Conservation (phyloP, 2,113 vertebrate genomes). For the Amazona vittata region DNA sequence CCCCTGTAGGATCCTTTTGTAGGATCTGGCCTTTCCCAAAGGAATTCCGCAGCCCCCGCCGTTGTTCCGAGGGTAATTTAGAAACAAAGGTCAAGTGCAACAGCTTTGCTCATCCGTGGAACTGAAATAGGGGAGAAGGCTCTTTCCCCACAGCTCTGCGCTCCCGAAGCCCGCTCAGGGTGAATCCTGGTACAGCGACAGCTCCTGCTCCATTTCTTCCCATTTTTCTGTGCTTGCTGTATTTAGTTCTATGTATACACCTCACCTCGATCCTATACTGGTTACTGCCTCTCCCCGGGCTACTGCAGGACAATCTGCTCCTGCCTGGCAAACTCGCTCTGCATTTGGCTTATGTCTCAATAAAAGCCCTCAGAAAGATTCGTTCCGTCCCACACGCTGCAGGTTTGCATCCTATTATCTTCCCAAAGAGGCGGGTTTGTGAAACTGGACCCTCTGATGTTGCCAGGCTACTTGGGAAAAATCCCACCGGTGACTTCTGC, state of each 20-base stretch:
- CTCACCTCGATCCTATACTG: not conserved
- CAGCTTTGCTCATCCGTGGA: not conserved
- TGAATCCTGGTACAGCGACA: not conserved
- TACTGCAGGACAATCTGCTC: not conserved
- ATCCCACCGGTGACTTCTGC: constrained; percentile 55
- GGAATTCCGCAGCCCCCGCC: not conserved
- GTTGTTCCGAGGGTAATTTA: not conserved
- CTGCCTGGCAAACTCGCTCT: not conserved
- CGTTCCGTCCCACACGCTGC: not conserved
- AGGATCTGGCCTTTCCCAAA: not conserved
- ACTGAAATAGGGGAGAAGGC: constrained; percentile 26
- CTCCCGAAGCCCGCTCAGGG: not conserved
- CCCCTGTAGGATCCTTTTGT: not conserved
- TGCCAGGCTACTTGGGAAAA: constrained; percentile 4
- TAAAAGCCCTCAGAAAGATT: not conserved
- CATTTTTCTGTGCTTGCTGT: not conserved
- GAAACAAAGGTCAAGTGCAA: constrained; percentile 51
- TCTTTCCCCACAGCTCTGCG: not conserved
- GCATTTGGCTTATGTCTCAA: not conserved
- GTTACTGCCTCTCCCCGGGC: not conserved
- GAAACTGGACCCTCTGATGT: not conserved
- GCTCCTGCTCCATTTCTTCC: not conserved
- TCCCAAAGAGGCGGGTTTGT: not conserved
- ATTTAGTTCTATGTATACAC: not conserved
- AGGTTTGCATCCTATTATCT: not conserved